These are phyloP conservation scores for Acromyrmex charruanus DNA, from an alignment of 1,140 invertebrate species.

Conservation along the genomic window DNA sequence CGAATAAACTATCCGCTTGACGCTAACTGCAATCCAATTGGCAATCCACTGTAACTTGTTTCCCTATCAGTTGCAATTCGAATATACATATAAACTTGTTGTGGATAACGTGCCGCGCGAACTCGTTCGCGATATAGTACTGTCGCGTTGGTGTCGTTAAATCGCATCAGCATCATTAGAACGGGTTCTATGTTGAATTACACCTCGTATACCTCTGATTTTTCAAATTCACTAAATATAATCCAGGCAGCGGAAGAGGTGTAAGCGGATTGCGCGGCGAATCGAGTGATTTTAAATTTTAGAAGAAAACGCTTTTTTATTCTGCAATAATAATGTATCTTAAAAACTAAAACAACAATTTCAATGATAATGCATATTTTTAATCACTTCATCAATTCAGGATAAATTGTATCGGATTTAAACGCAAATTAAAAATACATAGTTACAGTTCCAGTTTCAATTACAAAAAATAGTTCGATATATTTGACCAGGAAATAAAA, in stretches of 20 bases:
- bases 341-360: not conserved
- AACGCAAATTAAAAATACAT: not conserved
- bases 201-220: not conserved
- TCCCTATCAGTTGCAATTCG: slow-evolving; percentile 59
- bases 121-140: slow-evolving; percentile 6
- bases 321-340: not conserved
- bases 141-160: slow-evolving; percentile 35
- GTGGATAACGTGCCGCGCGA: slow-evolving; percentile 51
- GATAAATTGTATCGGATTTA: not conserved
- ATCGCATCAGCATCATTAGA: slow-evolving; percentile 48
- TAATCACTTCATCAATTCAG: not conserved
- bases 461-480: slow-evolving; percentile 10
- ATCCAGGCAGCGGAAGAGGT: not conserved
- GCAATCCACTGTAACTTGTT: slow-evolving; percentile 60
- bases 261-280: not conserved
- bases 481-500: not conserved
- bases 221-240: not conserved
- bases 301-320: not conserved
- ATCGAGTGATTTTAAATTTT: not conserved
- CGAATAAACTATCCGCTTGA: slow-evolving; percentile 57
- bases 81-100: slow-evolving; percentile 59
- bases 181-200: slow-evolving; percentile 28
- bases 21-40: slow-evolving; percentile 61
- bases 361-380: not conserved
- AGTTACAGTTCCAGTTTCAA: not conserved